Evolutionary conservation across 1,140 invertebrate species (phyloP).

Genomic region (Pristionchus pacificus): DNA sequence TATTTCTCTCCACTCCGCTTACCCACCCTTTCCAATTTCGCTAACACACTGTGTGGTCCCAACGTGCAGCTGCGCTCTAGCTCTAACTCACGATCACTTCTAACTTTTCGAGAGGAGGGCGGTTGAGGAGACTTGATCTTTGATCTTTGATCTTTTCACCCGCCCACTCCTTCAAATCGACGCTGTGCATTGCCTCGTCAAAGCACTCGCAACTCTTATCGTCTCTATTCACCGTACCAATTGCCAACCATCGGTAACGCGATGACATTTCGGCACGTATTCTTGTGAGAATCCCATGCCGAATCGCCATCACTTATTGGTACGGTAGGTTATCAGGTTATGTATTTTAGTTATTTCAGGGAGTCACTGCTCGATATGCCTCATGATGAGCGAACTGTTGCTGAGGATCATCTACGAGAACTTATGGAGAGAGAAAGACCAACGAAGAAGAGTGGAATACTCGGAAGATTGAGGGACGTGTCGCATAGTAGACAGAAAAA

Average conservation of each 20-base stretch:
- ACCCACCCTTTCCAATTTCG: conserved; percentile 8
- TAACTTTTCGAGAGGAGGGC: no score
- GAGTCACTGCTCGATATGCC: conserved; percentile 44
- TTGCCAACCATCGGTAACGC: no score
- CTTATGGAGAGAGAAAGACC: conserved; percentile 32
- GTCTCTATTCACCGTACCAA: no score
- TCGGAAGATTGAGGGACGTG: conserved; percentile 29
- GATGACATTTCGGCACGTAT: no score
- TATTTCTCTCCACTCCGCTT: conserved; percentile 1
- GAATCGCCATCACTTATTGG: no score
- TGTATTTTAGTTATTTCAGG: no score
- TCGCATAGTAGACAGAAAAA: conserved; percentile 33
- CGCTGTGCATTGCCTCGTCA: no score
- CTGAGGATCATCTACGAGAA: conserved; percentile 49
- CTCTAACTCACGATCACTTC: no score
- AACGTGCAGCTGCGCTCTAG: neutral
- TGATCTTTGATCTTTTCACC: neutral
- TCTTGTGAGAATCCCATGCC: no score
- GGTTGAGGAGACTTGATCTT: conserved; percentile 16
- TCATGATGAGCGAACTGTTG: conserved; percentile 43
- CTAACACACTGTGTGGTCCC: neutral
- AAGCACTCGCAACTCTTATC: no score
- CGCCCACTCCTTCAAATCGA: conserved; percentile 41
- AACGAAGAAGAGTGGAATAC: conserved; percentile 33
- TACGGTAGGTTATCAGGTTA: no score